Evolutionary conservation across 2,797 vertebrate species (phyloP).

Genomic region (Psittacula echo): DNA sequence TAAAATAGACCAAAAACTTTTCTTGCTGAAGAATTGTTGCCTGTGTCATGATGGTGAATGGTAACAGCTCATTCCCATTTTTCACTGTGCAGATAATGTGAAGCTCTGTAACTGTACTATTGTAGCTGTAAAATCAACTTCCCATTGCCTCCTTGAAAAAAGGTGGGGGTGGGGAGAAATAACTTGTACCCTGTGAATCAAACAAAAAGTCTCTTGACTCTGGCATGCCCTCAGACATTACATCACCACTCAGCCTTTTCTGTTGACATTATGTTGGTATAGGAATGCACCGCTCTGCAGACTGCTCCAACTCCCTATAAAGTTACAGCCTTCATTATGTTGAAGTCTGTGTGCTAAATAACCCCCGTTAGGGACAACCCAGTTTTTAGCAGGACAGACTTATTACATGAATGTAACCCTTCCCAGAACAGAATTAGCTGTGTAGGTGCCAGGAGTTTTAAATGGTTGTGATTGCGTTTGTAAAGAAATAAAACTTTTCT

Average conservation of each 20-base stretch:
- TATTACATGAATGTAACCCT: not conserved
- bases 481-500: not conserved
- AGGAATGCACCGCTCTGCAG: constrained; percentile 65
- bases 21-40: not conserved
- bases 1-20: not conserved
- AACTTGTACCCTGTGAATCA: constrained; percentile 61
- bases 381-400: constrained; percentile 1
- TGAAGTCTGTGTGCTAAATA: not conserved
- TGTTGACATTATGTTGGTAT: constrained; percentile 79
- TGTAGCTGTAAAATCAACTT: constrained; percentile 43
- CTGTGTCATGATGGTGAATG: not conserved
- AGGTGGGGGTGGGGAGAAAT: constrained; percentile 33
- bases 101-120: not conserved
- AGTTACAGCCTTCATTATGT: constrained; percentile 49
- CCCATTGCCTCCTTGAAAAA: constrained; percentile 25
- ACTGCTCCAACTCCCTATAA: constrained; percentile 49
- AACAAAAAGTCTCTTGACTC: constrained; percentile 72
- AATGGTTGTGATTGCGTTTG: not conserved
- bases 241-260: constrained; percentile 80
- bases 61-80: not conserved
- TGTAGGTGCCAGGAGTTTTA: not conserved
- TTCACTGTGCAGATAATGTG: not conserved
- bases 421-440: not conserved
- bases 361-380: not conserved
- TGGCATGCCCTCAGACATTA: constrained; percentile 83